Conservation (phyloP, 2,113 vertebrate genomes). For the Cathartes aura region DNA sequence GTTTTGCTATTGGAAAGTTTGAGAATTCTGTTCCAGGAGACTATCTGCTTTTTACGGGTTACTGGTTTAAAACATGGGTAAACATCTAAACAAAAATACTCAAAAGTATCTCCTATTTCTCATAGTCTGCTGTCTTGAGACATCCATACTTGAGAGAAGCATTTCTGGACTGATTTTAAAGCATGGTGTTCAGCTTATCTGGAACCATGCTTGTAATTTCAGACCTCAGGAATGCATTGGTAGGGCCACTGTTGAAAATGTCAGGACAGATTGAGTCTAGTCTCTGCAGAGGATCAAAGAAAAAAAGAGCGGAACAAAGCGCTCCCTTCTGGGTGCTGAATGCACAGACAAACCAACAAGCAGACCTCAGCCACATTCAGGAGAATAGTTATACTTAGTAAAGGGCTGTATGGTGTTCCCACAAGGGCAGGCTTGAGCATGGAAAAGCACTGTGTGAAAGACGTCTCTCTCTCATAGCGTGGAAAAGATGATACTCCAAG, state of each 20-base stretch:
- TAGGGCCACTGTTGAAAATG: not conserved
- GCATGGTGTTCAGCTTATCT: not conserved
- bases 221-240: not conserved
- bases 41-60: not conserved
- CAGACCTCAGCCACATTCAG: not conserved
- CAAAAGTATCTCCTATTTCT: not conserved
- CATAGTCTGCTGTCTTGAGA: not conserved
- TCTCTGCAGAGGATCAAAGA: not conserved
- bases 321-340: fast-evolving
- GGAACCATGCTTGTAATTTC: not conserved
- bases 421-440: not conserved
- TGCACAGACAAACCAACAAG: not conserved
- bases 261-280: not conserved
- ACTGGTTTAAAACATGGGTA: not conserved
- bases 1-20: not conserved
- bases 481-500: not conserved
- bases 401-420: not conserved
- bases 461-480: not conserved
- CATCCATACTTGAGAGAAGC: not conserved
- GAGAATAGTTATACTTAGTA: not conserved
- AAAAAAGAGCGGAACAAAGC: not conserved
- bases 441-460: not conserved
- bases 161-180: not conserved
- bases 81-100: not conserved
- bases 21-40: not conserved